Percentiles rank a stretch among this genome's conserved stretches.
phyloP scores from a whole-genome alignment of 53 echinoderm and acorn worm species.

The Holothuria scabra region DNA sequence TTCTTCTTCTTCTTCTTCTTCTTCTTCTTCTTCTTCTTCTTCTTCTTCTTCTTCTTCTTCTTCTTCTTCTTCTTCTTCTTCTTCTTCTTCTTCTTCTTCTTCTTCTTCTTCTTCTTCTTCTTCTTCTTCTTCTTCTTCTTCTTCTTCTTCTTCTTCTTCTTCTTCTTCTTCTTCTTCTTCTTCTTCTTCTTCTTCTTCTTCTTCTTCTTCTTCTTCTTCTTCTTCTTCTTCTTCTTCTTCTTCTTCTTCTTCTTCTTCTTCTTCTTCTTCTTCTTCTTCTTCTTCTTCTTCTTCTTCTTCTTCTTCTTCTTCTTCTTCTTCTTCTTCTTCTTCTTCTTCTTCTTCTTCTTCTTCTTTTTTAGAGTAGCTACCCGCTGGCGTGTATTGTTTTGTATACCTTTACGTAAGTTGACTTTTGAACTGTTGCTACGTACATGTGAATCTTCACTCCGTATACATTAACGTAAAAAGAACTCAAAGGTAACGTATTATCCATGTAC shows the following conservation, averaged over 20 bases:
- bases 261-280: background rate
- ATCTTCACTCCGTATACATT: too few relatives aligned
- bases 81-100: conserved; percentile 8
- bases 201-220: background rate
- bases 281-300: background rate
- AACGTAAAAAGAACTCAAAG: too few relatives aligned
- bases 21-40: conserved; percentile 9
- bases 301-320: conserved; percentile 2
- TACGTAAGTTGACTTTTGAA: too few relatives aligned
- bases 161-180: background rate
- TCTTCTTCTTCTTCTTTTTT: background rate
- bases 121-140: background rate
- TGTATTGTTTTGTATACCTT: too few relatives aligned
- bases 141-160: background rate
- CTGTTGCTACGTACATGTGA: too few relatives aligned
- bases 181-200: conserved; percentile 2
- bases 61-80: conserved; percentile 2
- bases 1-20: background rate
- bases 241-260: conserved; percentile 2
- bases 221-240: conserved; percentile 11
- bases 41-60: conserved; percentile 1
- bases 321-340: conserved; percentile 4
- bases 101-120: conserved; percentile 1
- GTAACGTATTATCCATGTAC: too few relatives aligned
- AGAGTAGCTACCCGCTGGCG: too few relatives aligned